Evolutionary conservation across 2,888 invertebrate genomes (phyloP), one percentile per base, ranked within the genome.

Genomic region (Philereme transversata): DNA sequence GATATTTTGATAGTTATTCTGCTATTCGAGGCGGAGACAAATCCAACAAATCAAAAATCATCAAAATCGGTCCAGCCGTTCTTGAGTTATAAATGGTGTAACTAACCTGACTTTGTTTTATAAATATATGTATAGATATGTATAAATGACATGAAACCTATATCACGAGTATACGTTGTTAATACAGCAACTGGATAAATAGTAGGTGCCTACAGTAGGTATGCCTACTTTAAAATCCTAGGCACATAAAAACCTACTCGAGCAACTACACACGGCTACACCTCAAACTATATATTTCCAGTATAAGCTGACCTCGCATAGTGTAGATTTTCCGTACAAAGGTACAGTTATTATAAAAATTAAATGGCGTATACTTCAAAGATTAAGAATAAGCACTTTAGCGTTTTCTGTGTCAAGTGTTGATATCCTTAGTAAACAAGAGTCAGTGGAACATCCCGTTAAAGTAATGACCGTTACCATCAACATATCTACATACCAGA

Each of bases 101-200:
- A n/a, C n/a, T n/a, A n/a, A n/a, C n/a, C n/a, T n/a, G n/a, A n/a
- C n/a, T n/a, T n/a, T n/a, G n/a, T n/a, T n/a, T n/a, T n/a, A n/a
- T n/a, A n/a, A n/a, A n/a, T n/a, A n/a, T n/a, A n/a, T n/a, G n/a
- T n/a, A n/a, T n/a, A n/a, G n/a, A n/a, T n/a, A n/a, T n/a, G 34
- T 59, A 50, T 49, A 36, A 50, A 44, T 49, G 22, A 40, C 43
- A 11, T 10, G 38, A 44, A 50, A 40, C 41, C 36, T 33, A 50
- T 59, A 40, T 36, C 35, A 53, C 11, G 33, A 53, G 34, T 54
- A n/a, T 44, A 11, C 33, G 44, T 60, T 60, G 43, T 45, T 45
- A 59, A 34, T 11, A 36, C 47, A 44, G 22, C 60, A 61, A 22
- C 57, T 61, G 57, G 49, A 48, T 52, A 61, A 61, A 61, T 57